Base-by-base conservation (phyloP, 1,140 invertebrate genomes). In the Lordiphosa stackelbergi region DNA sequence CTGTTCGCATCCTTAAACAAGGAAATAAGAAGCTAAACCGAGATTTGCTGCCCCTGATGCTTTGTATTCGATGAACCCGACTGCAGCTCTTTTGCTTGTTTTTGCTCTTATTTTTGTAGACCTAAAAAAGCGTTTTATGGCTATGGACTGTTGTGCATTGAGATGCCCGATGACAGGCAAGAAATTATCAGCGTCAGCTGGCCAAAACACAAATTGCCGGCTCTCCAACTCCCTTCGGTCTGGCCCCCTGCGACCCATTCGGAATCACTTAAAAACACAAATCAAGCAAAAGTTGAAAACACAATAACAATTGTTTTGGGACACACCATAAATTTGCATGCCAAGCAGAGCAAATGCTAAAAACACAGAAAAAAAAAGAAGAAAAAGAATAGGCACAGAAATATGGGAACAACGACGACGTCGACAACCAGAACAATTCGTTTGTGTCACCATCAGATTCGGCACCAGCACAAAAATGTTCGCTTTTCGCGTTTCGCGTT, bases 221-320 rank as follows among this genome's bases (percentile, higher is more conserved):
- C 43, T 16, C 13, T 34, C 28, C 16, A 10, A 34, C 34, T 19
- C 16, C 28, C 16, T n/a, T 8, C 38, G 10, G 31, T 22, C 40
- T 7, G 43, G 60, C 58, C 74, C 74, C 74, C 53, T 63, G 77
- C 68, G 75, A 83, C 77, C 77, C 75, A 79, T 79, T 79, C 69
- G 77, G 73, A 79, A 83, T 83, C 77, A 83, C 77, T 83, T 83
- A 83, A 83, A 83, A 83, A 73, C 77, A 83, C 77, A 83, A 83
- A 83, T 83, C 77, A 83, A 83, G 78, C 77, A 84, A 84, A 84
- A 81, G 73, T 84, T 83, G 73, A 77, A 68, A 83, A 83, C 72
- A 83, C 77, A 83, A 83, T 84, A 83, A 83, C 77, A 83, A 83
- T 83, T 83, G 77, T 83, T 83, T 84, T 71, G 77, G 77, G 77